Conservation (phyloP, 2,113 vertebrate species). For the Emydocephalus ijimae region DNA sequence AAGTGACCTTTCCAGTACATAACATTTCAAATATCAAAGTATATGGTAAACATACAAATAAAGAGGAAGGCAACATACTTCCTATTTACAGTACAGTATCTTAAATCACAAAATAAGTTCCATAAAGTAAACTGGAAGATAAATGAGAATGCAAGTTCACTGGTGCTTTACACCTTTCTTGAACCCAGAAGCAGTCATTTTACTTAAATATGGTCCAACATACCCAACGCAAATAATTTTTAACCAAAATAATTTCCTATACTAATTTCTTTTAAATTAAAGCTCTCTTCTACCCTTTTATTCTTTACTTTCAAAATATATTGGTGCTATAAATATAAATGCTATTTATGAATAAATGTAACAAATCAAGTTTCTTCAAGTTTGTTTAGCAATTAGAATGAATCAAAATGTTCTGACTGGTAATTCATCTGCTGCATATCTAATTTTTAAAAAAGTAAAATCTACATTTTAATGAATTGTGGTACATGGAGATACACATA, state of each 20-base stretch:
- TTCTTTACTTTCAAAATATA: conserved; percentile 67
- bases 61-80: conserved; percentile 79
- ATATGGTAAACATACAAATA: conserved; percentile 92
- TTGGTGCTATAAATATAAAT: conserved; percentile 75
- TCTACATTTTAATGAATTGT: conserved; percentile 50
- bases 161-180: conserved; percentile 70
- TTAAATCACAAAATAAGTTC: conserved; percentile 81
- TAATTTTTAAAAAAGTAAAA: conserved; percentile 23
- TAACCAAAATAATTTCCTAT: conserved; percentile 80
- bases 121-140: conserved; percentile 75
- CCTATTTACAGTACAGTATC: conserved; percentile 87
- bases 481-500: conserved; percentile 47
- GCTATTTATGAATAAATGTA: conserved; percentile 72
- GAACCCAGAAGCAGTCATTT: conserved; percentile 70
- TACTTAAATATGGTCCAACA: conserved; percentile 78
- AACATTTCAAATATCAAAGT: conserved; percentile 91
- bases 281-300: conserved; percentile 70
- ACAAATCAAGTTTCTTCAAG: conserved; percentile 70
- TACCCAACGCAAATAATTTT: conserved; percentile 79
- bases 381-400: conserved; percentile 65
- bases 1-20: conserved; percentile 91
- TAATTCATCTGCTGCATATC: conserved; percentile 55
- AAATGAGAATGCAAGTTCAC: conserved; percentile 68
- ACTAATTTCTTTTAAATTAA: conserved; percentile 77
- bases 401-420: conserved; percentile 48